These are phyloP conservation scores for Chamaetylas fuelleborni DNA, from an alignment of 2,113 vertebrate genomes.

Conservation along the genomic window DNA sequence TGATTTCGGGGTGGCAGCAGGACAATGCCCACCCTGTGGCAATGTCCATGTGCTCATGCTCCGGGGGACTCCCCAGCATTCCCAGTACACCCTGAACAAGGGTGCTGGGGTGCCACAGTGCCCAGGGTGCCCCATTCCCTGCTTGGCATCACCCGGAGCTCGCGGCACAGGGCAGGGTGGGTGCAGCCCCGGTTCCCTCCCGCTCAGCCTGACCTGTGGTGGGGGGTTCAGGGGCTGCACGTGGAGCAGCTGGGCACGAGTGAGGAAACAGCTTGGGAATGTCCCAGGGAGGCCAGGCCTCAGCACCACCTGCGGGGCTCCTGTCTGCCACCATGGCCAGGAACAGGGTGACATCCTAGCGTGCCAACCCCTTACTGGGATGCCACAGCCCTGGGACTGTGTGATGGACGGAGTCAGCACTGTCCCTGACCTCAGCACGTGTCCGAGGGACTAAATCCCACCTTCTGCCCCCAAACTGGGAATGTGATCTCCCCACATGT, in stretches of 20 bases:
- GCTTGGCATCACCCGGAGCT: not conserved
- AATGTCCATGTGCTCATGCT: accelerated
- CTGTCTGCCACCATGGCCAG: not conserved
- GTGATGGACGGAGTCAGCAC: not conserved
- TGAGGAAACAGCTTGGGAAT: not conserved
- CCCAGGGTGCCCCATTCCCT: not conserved
- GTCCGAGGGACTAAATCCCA: not conserved
- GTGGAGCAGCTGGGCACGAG: not conserved
- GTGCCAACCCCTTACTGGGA: not conserved
- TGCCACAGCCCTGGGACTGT: accelerated
- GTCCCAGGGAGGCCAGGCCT: not conserved
- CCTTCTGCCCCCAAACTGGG: accelerated
- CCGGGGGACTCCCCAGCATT: accelerated
- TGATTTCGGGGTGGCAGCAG: accelerated
- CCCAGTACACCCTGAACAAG: accelerated
- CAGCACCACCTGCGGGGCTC: accelerated
- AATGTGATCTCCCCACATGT: accelerated
- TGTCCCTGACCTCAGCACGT: accelerated
- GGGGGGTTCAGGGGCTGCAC: not conserved
- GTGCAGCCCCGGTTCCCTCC: not conserved
- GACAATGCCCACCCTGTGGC: accelerated
- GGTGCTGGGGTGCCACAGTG: not conserved
- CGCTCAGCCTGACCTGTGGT: accelerated
- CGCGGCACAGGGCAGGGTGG: accelerated
- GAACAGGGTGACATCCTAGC: not conserved